phyloP scores from a whole-genome alignment of 1,140 invertebrate genomes.

The Tribolium castaneum region DNA sequence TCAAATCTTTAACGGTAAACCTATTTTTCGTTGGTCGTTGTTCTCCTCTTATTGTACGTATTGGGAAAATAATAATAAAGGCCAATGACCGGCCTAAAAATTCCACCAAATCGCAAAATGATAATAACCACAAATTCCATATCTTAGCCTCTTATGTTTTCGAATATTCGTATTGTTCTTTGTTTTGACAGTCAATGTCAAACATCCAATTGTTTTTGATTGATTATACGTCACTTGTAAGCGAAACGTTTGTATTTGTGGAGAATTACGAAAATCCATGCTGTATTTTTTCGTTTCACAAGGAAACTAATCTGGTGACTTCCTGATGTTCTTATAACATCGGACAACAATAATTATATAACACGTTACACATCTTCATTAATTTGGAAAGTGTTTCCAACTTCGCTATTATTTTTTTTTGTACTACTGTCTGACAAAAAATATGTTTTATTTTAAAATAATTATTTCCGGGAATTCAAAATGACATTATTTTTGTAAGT shows the following conservation, averaged over 20 bases:
- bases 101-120: not conserved
- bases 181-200: slow-evolving; percentile 12
- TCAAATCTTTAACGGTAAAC: not conserved
- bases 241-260: not conserved
- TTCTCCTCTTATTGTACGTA: not conserved
- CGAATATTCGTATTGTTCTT: not conserved
- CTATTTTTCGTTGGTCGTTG: not conserved
- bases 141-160: not conserved
- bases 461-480: too few relatives aligned
- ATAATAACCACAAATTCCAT: not conserved
- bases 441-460: too few relatives aligned
- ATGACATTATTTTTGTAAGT: too few relatives aligned
- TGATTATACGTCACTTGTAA: slow-evolving; percentile 11
- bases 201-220: slow-evolving; percentile 23
- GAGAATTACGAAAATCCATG: not conserved
- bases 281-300: not conserved
- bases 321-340: not conserved
- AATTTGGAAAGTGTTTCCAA: not conserved
- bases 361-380: not conserved
- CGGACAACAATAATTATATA: not conserved
- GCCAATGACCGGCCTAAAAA: not conserved
- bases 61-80: not conserved
- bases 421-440: too few relatives aligned
- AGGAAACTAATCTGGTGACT: not conserved
- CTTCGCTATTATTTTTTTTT: too few relatives aligned